Conservation (phyloP, 30 jellyfish, hydroid and myxozoan genomes). For the Kudoa iwatai region DNA sequence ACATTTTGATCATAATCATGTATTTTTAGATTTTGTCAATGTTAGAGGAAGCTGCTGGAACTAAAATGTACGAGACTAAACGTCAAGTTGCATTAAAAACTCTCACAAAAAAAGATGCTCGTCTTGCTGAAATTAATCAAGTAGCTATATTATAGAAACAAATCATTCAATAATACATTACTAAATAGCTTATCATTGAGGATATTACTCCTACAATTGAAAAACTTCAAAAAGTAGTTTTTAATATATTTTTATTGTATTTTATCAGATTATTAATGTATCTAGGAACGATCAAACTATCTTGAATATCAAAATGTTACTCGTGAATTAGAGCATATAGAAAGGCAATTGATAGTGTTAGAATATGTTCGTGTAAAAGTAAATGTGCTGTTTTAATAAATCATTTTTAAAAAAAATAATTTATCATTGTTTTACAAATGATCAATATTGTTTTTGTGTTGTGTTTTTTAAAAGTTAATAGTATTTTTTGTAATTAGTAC, state of each 20-base stretch:
- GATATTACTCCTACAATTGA: conserved; percentile 51
- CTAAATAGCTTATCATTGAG: conserved; percentile 16
- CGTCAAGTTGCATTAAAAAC: conserved; percentile 43
- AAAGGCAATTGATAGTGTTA: conserved; percentile 21
- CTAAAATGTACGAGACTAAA: conserved; percentile 45
- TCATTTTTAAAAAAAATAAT: neutral
- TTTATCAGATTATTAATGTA: too few relatives aligned
- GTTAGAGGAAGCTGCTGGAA: conserved; percentile 93
- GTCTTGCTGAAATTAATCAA: conserved; percentile 20
- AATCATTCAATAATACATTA: neutral
- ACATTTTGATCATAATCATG: conserved; percentile 1
- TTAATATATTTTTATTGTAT: too few relatives aligned
- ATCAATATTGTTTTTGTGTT: too few relatives aligned
- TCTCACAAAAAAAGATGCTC: conserved; percentile 35
- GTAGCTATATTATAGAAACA: conserved; percentile 2
- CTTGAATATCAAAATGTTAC: conserved; percentile 38
- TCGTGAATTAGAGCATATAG: conserved; percentile 42
- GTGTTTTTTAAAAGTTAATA: too few relatives aligned
- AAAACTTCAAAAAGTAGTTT: conserved; percentile 19
- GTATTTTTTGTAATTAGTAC: too few relatives aligned
- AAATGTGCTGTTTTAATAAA: conserved; percentile 1
- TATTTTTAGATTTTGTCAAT: conserved; percentile 23
- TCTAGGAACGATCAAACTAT: conserved; percentile 36
- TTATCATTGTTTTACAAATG: too few relatives aligned
- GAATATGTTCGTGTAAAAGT: conserved; percentile 47